These are phyloP conservation scores for Aleadryas rufinucha DNA, from an alignment of 2,113 vertebrate species.

Conservation along the genomic window DNA sequence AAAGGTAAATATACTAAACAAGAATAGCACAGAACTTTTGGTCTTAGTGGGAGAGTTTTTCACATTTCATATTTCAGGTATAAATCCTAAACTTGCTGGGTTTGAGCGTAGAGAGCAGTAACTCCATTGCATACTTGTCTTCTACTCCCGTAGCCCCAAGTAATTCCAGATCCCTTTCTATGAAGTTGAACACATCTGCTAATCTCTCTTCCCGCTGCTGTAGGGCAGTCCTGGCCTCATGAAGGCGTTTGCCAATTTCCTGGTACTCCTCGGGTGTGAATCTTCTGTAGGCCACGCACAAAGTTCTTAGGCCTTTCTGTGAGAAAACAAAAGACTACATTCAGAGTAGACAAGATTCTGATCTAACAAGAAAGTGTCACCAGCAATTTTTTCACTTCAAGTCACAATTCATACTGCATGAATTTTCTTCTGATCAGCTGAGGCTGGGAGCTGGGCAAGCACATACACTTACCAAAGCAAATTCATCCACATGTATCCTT, in stretches of 20 bases:
- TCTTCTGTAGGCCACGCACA: constrained; percentile 89
- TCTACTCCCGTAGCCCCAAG: constrained; percentile 97
- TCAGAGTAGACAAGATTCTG: neutral
- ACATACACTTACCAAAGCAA: constrained; percentile 86
- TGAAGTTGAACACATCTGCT: constrained; percentile 84
- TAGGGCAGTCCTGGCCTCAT: constrained; percentile 88
- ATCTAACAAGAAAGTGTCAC: neutral
- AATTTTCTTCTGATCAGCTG: neutral
- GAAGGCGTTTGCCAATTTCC: constrained; percentile 81
- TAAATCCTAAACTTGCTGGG: neutral
- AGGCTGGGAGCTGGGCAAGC: neutral
- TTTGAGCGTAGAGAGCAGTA: neutral
- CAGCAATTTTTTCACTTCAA: neutral
- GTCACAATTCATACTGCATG: neutral
- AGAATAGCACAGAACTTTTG: neutral
- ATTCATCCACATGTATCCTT: constrained; percentile 92
- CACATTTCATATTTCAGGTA: neutral
- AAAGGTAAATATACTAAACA: neutral
- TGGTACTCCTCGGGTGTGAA: constrained; percentile 87
- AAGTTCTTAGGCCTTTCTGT: constrained; percentile 93
- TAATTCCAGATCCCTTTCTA: constrained; percentile 89
- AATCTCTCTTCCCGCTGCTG: constrained; percentile 90
- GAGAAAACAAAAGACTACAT: neutral
- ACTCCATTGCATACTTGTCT: constrained; percentile 83
- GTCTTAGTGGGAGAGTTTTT: neutral